Evolutionary conservation across 2,888 invertebrate species (phyloP), one percentile per base, ranked within the genome.

Genomic region (Thyatira batis): DNA sequence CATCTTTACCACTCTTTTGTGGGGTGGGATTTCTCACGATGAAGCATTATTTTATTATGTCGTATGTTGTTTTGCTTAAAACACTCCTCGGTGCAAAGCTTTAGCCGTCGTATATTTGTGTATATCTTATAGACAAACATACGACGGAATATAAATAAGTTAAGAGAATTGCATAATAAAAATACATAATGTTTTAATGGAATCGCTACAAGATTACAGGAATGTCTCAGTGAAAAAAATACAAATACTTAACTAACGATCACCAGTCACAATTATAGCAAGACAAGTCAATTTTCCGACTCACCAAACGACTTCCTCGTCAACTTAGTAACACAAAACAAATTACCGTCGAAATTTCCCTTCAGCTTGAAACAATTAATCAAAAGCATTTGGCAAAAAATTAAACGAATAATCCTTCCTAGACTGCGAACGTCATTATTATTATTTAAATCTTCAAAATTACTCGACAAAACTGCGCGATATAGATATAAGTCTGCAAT

Each of bases 401-500:
- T 78, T 73, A 72, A 75, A 74, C 66, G 65, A 78, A 77, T 75
- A 82, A 84, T 82, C 84, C 84, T 80, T 80, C 81, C 69, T 60
- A 67, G 70, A 65, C 74, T 55, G 66, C 63, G 65, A 75, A 73
- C 67, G 71, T 71, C 73, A 80, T 87, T 85, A 86, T 87, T 86
- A 87, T 87, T 88, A 89, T 88, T 90, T 87, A 91, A 91, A 90
- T 90, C 87, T 84, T 79, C 76, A 76, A 84, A 86, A 88, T 80
- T 82, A 83, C 80, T 84, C 80, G 74, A 81, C 80, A 78, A 79
- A 84, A 85, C 81, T 87, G 83, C 69, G 68, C 78, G 68, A 82
- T 84, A 86, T 83, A 91, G 85, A 90, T 90, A 90, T 88, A 89
- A 89, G 85, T 78, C 87, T 78, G 89, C 84, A 82, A 85, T 90